A percentile compares a stretch with the other conserved stretches of the same genome.
These are phyloP conservation scores for Halcyon leucocephala DNA, from an alignment of 2,797 vertebrate genomes.

Conservation along the genomic window DNA sequence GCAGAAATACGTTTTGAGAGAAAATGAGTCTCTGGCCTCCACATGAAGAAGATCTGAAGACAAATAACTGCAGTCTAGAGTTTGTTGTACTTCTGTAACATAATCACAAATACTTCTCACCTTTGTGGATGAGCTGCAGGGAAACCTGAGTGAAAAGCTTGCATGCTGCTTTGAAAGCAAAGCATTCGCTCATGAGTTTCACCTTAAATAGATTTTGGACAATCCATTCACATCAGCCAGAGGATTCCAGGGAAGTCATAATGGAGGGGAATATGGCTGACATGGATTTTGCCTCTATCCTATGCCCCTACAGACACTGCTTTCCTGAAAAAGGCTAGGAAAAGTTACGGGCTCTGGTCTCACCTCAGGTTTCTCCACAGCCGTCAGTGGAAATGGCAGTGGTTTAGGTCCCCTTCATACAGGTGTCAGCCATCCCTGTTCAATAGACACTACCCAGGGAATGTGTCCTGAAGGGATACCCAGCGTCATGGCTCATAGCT, in stretches of 20 bases:
- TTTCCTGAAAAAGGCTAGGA: neutral
- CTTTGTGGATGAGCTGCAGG: neutral
- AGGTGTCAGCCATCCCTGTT: neutral
- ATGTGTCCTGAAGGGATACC: neutral
- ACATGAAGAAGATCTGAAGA: neutral
- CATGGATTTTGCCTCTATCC: neutral
- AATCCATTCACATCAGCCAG: neutral
- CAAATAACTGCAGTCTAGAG: neutral
- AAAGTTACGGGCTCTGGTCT: neutral
- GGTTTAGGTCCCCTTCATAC: neutral
- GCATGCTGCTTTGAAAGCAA: neutral
- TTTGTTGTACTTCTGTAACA: neutral
- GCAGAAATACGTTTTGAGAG: neutral
- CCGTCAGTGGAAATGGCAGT: neutral
- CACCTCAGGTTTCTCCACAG: neutral
- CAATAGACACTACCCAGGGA: neutral
- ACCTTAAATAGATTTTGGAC: neutral
- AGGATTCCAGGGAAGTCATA: neutral
- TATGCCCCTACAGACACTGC: neutral
- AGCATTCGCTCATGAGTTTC: neutral
- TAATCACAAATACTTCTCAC: neutral
- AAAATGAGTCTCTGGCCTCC: neutral
- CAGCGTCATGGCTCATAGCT: neutral
- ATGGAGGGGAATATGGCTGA: neutral
- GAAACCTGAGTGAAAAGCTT: neutral